Conservation (phyloP, 2,888 invertebrate species). For the Acleris laterana region DNA sequence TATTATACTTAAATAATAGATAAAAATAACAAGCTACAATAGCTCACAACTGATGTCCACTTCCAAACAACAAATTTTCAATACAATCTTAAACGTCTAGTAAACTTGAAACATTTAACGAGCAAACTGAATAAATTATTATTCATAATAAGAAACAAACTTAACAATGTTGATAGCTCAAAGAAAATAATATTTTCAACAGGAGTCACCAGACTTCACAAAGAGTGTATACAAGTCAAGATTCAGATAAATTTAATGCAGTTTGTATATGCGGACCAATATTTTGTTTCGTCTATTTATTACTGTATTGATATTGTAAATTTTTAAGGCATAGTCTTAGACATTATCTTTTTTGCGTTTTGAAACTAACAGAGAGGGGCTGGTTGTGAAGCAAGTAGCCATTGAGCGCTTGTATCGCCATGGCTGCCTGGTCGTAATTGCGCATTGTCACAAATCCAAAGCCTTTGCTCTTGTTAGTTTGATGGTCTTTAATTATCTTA, state of each 20-base stretch:
- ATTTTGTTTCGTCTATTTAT: slow-evolving; percentile 74
- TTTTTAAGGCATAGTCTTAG: slow-evolving; percentile 65
- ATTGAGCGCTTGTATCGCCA: slow-evolving; percentile 82
- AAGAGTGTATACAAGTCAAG: slow-evolving; percentile 60
- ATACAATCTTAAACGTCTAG: slow-evolving; percentile 82
- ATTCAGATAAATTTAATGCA: slow-evolving; percentile 64
- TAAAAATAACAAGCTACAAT: slow-evolving; percentile 79
- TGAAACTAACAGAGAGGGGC: slow-evolving; percentile 82
- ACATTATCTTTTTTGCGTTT: slow-evolving; percentile 84
- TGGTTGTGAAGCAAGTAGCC: slow-evolving; percentile 79
- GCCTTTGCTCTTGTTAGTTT: slow-evolving; percentile 83
- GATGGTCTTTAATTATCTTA: slow-evolving; percentile 83
- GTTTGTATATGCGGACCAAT: slow-evolving; percentile 74
- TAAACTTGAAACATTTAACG: slow-evolving; percentile 85
- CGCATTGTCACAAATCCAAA: slow-evolving; percentile 84
- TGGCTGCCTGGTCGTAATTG: slow-evolving; percentile 82
- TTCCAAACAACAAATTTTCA: slow-evolving; percentile 79
- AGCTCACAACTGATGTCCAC: slow-evolving; percentile 79
- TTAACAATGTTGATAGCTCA: slow-evolving; percentile 84
- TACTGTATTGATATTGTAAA: slow-evolving; percentile 82
- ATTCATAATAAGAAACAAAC: slow-evolving; percentile 83
- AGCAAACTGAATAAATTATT: slow-evolving; percentile 85
- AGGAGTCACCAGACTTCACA: slow-evolving; percentile 75
- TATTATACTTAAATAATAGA: slow-evolving; percentile 83
- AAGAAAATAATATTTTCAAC: slow-evolving; percentile 82